Base-by-base conservation (phyloP, 2,888 invertebrate genomes). In the Spatulosminthurus flaviceps region DNA sequence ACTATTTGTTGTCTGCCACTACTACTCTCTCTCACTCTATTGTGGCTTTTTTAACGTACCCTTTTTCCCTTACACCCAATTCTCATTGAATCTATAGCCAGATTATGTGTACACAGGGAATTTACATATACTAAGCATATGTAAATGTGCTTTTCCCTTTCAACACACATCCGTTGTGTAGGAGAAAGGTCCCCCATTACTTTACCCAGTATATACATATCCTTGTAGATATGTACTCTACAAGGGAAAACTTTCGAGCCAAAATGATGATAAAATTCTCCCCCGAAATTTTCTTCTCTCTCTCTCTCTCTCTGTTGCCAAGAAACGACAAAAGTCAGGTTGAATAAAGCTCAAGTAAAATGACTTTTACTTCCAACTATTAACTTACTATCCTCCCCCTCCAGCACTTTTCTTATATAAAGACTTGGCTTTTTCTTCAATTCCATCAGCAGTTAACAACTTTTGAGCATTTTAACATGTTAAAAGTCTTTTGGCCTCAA, bases 1-100 rank as follows among this genome's bases (percentile, higher is more conserved):
- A n/a, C 72, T 72, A 78, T 78, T 78, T 78, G 78, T 78, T 71
- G 34, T 21, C 67, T 67, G 67, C 24, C 41, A 67, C 67, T 67
- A 28, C 43, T 64, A n/a, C n/a, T n/a, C n/a, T n/a, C n/a, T n/a
- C n/a, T n/a, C n/a, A n/a, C n/a, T 74, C 74, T 60, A 74, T 61
- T 74, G 60, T 74, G 34, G 74, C 61, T 60, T 29, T 51, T 64
- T 28, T 16, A 9, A 72, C 43, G 13, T 42, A 11, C 16, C 16
- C 29, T 13, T 34, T 72, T 24, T 60, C 2, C 22, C 34, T 61
- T 29, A 0, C 41, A 29, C 61, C 61, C 41, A 41, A 41, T 41
- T 7, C 41, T n/a, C n/a, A n/a, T n/a, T n/a, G 41, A 41, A 41
- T 41, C 41, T 41, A 41, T 41, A 41, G 7, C 41, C 13, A 9